A percentile compares a stretch with the other conserved stretches of the same genome.
These are phyloP conservation scores for Toxotes lorentzi DNA, from an alignment of 2,797 vertebrate genomes.

Conservation along the genomic window DNA sequence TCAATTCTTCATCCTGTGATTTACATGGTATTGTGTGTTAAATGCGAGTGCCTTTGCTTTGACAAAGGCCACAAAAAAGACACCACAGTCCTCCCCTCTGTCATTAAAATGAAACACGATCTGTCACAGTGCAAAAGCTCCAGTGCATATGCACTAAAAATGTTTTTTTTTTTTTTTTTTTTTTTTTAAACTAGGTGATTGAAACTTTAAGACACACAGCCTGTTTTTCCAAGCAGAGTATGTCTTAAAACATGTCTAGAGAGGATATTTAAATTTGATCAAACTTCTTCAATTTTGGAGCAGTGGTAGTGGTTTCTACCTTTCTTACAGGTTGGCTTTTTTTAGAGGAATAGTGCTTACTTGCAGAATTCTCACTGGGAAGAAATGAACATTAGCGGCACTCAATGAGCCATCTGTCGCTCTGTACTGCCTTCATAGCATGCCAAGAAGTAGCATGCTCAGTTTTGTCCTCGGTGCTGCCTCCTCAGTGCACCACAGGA, in stretches of 20 bases:
- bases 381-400: constrained; percentile 43
- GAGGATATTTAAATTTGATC: background rate
- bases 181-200: background rate
- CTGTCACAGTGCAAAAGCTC: background rate
- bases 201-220: background rate
- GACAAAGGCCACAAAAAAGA: constrained; percentile 39
- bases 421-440: constrained; percentile 40
- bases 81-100: constrained; percentile 44
- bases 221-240: too few species aligned
- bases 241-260: background rate
- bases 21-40: constrained; percentile 33
- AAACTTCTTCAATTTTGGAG: background rate
- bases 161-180: background rate
- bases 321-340: constrained; percentile 18
- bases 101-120: constrained; percentile 25
- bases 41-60: constrained; percentile 36
- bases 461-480: constrained; percentile 60
- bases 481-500: constrained; percentile 57
- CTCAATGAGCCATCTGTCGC: constrained; percentile 75
- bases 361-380: constrained; percentile 37
- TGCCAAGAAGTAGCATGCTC: constrained; percentile 70
- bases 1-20: constrained; percentile 31
- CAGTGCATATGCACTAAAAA: background rate
- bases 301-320: background rate
- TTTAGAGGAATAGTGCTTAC: background rate